Conservation (phyloP, 2,888 invertebrate species). For the Toxonevra muliebris region DNA sequence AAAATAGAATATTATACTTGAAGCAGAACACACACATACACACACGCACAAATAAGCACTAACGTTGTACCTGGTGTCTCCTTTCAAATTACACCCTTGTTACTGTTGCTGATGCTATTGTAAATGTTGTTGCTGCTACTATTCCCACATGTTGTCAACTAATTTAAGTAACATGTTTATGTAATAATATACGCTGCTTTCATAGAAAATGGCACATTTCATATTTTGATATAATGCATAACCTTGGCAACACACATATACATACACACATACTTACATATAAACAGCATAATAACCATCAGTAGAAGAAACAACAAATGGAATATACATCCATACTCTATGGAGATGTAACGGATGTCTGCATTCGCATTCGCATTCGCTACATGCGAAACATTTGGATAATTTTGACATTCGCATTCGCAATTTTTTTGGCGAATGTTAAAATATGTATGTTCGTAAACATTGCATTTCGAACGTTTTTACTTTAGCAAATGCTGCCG, state of each 20-base stretch:
- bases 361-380: no score
- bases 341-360: neutral
- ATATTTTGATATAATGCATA: slow-evolving; percentile 11
- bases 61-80: neutral
- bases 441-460: no score
- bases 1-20: neutral
- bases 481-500: no score
- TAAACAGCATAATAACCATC: neutral
- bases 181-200: neutral
- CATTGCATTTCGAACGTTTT: no score
- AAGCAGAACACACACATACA: slow-evolving; percentile 3
- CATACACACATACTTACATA: slow-evolving; percentile 1
- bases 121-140: slow-evolving; percentile 1
- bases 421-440: no score
- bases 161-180: slow-evolving; percentile 22
- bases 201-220: slow-evolving; percentile 12
- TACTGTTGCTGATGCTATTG: no score
- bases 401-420: no score
- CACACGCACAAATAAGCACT: neutral
- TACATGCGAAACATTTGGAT: no score
- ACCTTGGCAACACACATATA: slow-evolving; percentile 4
- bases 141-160: slow-evolving; percentile 15
- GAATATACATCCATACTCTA: neutral
- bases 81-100: no score
- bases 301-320: slow-evolving; percentile 8